These are phyloP conservation scores for Eupithecia subfuscata DNA, from an alignment of 2,888 invertebrate species.

Conservation along the genomic window DNA sequence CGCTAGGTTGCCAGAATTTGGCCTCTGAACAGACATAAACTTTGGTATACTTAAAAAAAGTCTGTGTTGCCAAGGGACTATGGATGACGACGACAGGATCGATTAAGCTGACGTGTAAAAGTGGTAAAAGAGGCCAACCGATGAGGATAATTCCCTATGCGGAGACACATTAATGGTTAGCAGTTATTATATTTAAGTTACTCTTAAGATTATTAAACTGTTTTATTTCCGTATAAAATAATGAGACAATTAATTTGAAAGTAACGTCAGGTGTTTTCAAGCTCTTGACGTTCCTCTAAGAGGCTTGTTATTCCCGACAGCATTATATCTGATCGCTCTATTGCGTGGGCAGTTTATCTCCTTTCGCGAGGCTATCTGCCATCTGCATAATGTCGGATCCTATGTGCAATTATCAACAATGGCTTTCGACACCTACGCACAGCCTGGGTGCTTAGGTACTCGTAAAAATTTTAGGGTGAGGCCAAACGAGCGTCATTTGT, in stretches of 20 bases:
- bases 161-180: no score
- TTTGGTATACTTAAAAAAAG: not conserved
- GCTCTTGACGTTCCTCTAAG: not conserved
- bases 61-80: no score
- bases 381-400: conserved; percentile 30
- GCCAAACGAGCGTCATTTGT: not conserved
- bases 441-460: not conserved
- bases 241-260: not conserved
- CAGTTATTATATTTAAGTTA: no score
- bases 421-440: conserved; percentile 41
- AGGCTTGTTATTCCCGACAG: not conserved
- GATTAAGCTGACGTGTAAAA: no score
- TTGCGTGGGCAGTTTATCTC: conserved; percentile 1
- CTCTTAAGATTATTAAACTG: no score
- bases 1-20: no score
- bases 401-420: conserved; percentile 42
- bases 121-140: no score
- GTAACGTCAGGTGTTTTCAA: not conserved
- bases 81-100: no score
- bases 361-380: conserved; percentile 40
- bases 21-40: not conserved
- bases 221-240: no score
- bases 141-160: no score
- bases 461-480: not conserved
- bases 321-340: not conserved